Base-by-base conservation (phyloP, 2,113 vertebrate genomes). In the Urocynchramus pylzowi region DNA sequence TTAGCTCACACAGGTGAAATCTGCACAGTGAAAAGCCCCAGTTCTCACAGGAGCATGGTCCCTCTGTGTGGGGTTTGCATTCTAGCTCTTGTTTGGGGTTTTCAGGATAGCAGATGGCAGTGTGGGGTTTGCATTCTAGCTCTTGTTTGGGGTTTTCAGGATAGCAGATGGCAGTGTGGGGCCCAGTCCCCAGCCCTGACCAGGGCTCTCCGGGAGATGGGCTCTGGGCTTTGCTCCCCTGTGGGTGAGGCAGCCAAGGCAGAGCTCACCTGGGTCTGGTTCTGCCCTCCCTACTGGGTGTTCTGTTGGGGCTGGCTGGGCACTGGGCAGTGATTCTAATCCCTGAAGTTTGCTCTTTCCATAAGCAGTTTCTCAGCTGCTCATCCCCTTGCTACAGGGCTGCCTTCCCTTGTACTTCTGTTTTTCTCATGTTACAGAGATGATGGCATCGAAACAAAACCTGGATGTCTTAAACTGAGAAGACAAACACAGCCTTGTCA, bases 31-130 rank as follows among this genome's bases (percentile, higher is more conserved):
- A 4, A 31, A 77, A 41, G 44, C 19, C 26, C 35, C 19, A 16
- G 0, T 49, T 82, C 49, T n/a, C 33, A 10, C 47, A 24, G 16
- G 64, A 42, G 41, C 20, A 1, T 0, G 3, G 22, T 7, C 27
- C 16, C 24, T 60, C 27, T 20, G 19, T 57, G 56, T 57, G 56
- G 33, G 54, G 53, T 33, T 56, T 54, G 53, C 18, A 16, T 22
- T 47, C 13, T 5, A 2, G 16, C 69, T 68, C 39, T 11, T 42
- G 16, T 33, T 44, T 37, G 65, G 60, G 71, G 10, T 50, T 82
- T 69, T 30, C 33, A 45, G 70, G 21, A 3, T 15, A 6, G 15
- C 16, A 22, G 39, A 30, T 42, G 18, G 20, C 13, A 13, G 60
- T 12, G 28, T 2, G 14, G 33, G 42, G 16, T 49, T 49, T 49